Percentiles rank a stretch among this genome's conserved stretches.
Conservation (phyloP, 2,888 invertebrate genomes). For the Stenolophus ochropezus region DNA sequence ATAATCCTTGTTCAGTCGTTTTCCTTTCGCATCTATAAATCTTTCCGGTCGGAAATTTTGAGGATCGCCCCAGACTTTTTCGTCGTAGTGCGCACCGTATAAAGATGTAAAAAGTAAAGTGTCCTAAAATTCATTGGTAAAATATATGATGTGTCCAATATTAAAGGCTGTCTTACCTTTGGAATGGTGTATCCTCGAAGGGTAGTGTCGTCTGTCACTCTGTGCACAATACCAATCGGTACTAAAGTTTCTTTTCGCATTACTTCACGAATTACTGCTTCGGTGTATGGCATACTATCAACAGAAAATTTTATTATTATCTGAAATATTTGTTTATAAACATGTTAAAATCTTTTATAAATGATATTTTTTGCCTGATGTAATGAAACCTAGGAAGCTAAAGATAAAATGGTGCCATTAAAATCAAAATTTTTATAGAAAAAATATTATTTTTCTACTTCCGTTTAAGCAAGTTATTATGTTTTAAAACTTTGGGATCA, state of each 20-base stretch:
- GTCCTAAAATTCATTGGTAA: too few relatives aligned
- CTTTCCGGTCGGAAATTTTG: constrained; percentile 72
- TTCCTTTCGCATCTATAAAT: constrained; percentile 76
- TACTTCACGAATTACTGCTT: constrained; percentile 79
- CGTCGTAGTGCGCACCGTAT: constrained; percentile 68
- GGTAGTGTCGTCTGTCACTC: constrained; percentile 73
- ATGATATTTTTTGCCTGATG: too few relatives aligned
- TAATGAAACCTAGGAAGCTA: too few relatives aligned
- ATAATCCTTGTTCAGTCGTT: constrained; percentile 75
- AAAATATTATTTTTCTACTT: too few relatives aligned
- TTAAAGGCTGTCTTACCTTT: constrained; percentile 74
- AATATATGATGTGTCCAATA: too few relatives aligned
- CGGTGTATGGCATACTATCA: constrained; percentile 77
- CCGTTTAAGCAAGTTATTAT: too few relatives aligned
- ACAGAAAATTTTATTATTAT: too few relatives aligned
- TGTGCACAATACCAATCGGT: constrained; percentile 78
- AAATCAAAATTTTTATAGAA: too few relatives aligned
- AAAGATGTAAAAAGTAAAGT: constrained; percentile 77
- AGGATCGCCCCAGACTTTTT: constrained; percentile 71
- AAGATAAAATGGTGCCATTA: too few relatives aligned
- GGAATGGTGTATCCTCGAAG: constrained; percentile 77
- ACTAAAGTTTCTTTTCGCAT: constrained; percentile 78
- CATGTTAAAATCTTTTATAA: too few relatives aligned
- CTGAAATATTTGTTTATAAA: too few relatives aligned
- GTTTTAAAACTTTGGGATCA: too few relatives aligned